Base-by-base conservation (phyloP, 2,113 vertebrate species). In the Polyodon spathula region DNA sequence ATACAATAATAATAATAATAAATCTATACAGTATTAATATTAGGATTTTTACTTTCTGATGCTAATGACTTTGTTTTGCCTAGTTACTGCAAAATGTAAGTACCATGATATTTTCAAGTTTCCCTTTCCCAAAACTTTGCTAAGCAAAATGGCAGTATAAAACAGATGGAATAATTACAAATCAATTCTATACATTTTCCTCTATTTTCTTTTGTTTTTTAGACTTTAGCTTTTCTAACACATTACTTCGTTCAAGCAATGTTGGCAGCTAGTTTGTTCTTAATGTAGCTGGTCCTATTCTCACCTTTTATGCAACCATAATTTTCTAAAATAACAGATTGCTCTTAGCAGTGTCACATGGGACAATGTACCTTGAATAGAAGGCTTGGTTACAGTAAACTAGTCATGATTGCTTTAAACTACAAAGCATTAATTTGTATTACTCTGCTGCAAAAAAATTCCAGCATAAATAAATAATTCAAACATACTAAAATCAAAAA, bases 271-370 rank as follows among this genome's bases (percentile, higher is more conserved):
- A 51, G 50, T n/a, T 16, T 40, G 37, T 56, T 27, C 15, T 38
- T 46, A 14, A 41, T 48, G 44, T 17, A 46, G 16, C 27, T 27
- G 27, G 27, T 27, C 27, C 27, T 27, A 27, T 1, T 27, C 27
- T 59, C 65, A 63, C 62, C 62, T 68, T 59, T 59, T 54, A 44
- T 42, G 56, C 17, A 52, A 17, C 41, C 53, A 40, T 65, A 60
- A 63, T 71, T 58, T 65, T 60, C 40, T 64, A 56, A 62, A 63
- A 62, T 59, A 71, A 64, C 62, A 64, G 43, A 70, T 64, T 54
- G 54, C 62, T 54, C 44, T 55, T 55, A 54, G 56, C 57, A 37
- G 53, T 65, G 59, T 61, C 65, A 40, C 59, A 56, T 27, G 27
- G 27, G 27, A 1, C 27, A 27, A 27, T 27, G 27, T 27, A 27